phyloP scores from a whole-genome alignment of 2,888 invertebrate species.

The Brachyptera putata region DNA sequence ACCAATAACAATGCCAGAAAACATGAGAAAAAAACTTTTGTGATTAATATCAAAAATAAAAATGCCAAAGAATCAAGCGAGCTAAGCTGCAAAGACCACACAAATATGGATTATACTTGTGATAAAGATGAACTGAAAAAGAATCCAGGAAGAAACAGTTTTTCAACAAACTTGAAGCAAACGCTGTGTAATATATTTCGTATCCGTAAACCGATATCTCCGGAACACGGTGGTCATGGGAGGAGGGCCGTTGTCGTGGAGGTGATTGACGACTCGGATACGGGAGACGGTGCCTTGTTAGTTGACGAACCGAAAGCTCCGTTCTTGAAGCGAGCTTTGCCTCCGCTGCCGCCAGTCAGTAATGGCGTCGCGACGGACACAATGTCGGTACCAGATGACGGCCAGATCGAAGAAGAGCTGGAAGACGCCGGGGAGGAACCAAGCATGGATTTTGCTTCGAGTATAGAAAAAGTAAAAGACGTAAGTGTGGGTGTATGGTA shows the following conservation, averaged over 20 bases:
- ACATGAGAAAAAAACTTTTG: conserved; percentile 54
- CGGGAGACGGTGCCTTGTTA: conserved; percentile 33
- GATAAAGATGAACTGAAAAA: conserved; percentile 56
- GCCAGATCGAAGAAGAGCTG: conserved; percentile 47
- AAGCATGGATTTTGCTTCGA: conserved; percentile 79
- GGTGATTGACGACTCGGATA: conserved; percentile 41
- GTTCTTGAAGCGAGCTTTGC: conserved; percentile 61
- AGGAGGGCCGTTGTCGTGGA: conserved; percentile 43
- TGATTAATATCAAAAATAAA: conserved; percentile 59
- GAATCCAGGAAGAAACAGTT: conserved; percentile 55
- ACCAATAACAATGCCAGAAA: conserved; percentile 49
- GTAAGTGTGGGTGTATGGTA: conserved; percentile 53
- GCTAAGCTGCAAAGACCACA: conserved; percentile 5
- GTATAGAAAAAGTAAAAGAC: conserved; percentile 90
- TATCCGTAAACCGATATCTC: conserved; percentile 56
- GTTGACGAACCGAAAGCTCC: conserved; percentile 47
- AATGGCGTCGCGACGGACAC: background rate
- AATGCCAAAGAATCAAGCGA: conserved; percentile 47
- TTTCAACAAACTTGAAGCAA: conserved; percentile 74
- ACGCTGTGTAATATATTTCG: conserved; percentile 82
- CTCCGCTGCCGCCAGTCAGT: conserved; percentile 55
- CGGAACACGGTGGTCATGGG: conserved; percentile 46
- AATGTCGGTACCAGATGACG: conserved; percentile 39
- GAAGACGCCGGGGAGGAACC: conserved; percentile 47
- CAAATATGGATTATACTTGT: conserved; percentile 30